Evolutionary conservation across 2,113 vertebrate genomes (phyloP).

Genomic region (Copsychus sechellarum): DNA sequence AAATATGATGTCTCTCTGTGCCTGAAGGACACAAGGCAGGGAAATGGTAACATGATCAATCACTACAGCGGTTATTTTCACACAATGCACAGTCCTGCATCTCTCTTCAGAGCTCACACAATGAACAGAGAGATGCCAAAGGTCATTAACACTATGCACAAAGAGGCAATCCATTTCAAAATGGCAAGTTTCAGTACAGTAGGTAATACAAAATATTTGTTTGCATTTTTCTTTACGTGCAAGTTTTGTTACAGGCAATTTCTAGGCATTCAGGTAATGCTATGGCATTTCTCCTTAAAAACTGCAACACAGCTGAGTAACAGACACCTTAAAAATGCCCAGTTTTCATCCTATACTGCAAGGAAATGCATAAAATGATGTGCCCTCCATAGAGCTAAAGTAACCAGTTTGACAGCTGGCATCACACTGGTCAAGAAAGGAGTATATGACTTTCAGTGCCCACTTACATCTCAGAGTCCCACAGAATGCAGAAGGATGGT

Average conservation of each 20-base stretch:
- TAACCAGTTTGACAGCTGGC: not conserved
- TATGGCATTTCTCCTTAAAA: not conserved
- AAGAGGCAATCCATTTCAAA: not conserved
- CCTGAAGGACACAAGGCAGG: conserved; percentile 67
- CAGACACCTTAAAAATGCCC: not conserved
- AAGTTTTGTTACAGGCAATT: not conserved
- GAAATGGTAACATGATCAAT: not conserved
- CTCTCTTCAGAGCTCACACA: not conserved
- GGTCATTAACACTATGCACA: not conserved
- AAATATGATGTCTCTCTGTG: conserved; percentile 94
- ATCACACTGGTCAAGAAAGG: not conserved
- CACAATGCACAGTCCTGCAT: not conserved
- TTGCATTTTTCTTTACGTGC: not conserved
- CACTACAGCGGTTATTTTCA: not conserved
- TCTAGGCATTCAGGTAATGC: not conserved
- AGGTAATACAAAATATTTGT: not conserved
- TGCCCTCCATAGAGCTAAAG: not conserved
- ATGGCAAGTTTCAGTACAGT: not conserved
- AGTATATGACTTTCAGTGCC: not conserved
- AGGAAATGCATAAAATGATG: not conserved
- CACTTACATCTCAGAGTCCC: not conserved
- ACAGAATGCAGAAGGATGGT: not conserved
- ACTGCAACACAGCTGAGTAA: not conserved
- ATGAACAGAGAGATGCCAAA: not conserved
- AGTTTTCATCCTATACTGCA: not conserved